Conservation (phyloP, 2,888 invertebrate species). For the Perizoma affinitatum region DNA sequence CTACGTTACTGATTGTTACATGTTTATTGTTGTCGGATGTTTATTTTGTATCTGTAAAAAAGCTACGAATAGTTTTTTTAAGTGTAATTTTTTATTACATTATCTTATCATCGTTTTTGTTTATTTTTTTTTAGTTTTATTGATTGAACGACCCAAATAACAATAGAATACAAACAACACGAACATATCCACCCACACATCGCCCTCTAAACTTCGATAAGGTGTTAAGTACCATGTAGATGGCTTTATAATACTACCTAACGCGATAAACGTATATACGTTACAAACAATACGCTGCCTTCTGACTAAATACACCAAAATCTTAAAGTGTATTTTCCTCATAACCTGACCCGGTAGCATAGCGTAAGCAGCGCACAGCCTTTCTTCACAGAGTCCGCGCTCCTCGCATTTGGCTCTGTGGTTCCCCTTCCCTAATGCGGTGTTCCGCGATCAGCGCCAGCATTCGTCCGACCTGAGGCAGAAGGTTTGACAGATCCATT, state of each 20-base stretch:
- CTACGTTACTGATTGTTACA: conserved; percentile 53
- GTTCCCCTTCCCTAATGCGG: conserved; percentile 85
- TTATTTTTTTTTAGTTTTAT: conserved; percentile 7
- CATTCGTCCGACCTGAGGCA: conserved; percentile 78
- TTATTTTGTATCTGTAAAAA: conserved; percentile 42
- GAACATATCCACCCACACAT: neutral
- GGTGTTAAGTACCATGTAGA: neutral
- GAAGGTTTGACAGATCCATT: conserved; percentile 69
- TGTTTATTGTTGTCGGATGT: conserved; percentile 48
- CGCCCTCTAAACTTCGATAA: neutral
- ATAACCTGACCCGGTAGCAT: conserved; percentile 14
- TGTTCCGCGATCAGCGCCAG: conserved; percentile 80
- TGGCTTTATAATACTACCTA: neutral
- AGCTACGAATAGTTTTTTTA: conserved; percentile 32
- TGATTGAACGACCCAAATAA: conserved; percentile 3
- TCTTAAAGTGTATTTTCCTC: neutral
- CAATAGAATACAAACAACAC: neutral
- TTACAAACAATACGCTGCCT: too few relatives aligned
- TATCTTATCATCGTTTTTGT: conserved; percentile 10
- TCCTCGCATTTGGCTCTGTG: conserved; percentile 84
- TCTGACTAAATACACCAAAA: too few relatives aligned
- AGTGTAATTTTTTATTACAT: conserved; percentile 10
- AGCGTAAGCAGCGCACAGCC: conserved; percentile 40
- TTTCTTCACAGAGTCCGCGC: conserved; percentile 81
- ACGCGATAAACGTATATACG: neutral